Evolutionary conservation across 2,797 vertebrate species (phyloP).

Genomic region (Corythornis leucogaster): DNA sequence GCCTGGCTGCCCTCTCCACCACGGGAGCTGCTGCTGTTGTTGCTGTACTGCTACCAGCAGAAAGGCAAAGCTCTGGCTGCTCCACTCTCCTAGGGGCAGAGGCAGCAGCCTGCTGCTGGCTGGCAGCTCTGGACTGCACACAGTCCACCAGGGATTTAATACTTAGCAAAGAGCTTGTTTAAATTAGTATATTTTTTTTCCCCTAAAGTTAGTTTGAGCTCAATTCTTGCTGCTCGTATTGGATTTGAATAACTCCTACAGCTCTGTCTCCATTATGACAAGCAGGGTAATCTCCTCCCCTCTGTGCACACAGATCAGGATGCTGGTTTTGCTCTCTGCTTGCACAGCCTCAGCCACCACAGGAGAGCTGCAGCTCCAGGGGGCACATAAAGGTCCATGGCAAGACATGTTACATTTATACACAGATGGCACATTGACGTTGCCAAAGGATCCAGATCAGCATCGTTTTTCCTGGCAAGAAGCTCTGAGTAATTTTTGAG

Average conservation of each 20-base stretch:
- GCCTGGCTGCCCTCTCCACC: neutral
- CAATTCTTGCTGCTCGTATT: neutral
- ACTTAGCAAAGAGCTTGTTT: neutral
- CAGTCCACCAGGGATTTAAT: fast-evolving
- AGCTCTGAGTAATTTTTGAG: conserved; percentile 52
- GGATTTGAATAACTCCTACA: neutral
- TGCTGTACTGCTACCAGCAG: neutral
- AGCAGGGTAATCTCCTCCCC: neutral
- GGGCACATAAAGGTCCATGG: neutral
- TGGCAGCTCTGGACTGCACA: neutral
- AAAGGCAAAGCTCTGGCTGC: neutral
- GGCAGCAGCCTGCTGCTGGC: neutral
- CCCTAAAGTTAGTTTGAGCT: neutral
- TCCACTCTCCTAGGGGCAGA: neutral
- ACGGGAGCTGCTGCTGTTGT: neutral
- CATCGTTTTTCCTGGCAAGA: conserved; percentile 26
- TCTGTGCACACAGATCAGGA: neutral
- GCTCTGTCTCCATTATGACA: neutral
- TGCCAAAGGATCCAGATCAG: conserved; percentile 26
- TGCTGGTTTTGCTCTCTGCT: neutral
- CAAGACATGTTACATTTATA: neutral
- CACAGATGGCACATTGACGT: conserved; percentile 28
- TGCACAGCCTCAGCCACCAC: neutral
- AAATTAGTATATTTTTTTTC: too few species aligned
- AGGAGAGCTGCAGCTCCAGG: neutral